Percentiles rank a stretch among this genome's conserved stretches.
Conservation (phyloP, 2,797 vertebrate species). For the Malurus leucopterus region DNA sequence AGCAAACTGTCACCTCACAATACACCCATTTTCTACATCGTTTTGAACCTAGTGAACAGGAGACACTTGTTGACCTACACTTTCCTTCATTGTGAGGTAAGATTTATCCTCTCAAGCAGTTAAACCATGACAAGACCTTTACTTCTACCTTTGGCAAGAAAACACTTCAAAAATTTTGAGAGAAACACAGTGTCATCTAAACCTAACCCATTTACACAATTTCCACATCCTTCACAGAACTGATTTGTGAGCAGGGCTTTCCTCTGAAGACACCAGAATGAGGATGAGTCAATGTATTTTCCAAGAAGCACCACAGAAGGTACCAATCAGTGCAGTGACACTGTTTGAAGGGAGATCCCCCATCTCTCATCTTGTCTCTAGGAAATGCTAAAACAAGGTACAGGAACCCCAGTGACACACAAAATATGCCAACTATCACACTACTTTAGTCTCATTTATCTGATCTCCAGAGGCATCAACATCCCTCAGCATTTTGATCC, state of each 20-base stretch:
- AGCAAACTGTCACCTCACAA: slow-evolving; percentile 3
- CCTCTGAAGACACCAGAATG: neutral
- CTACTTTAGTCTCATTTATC: neutral
- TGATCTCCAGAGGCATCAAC: neutral
- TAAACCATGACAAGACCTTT: neutral
- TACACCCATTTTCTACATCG: neutral
- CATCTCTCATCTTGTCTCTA: neutral
- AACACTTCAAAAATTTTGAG: neutral
- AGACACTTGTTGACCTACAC: neutral
- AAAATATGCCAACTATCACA: neutral
- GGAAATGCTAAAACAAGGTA: neutral
- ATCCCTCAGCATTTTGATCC: neutral
- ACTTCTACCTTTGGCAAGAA: neutral
- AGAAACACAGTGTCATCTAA: neutral
- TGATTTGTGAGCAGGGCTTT: neutral
- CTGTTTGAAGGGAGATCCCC: neutral
- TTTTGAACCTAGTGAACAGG: neutral
- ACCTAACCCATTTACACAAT: neutral
- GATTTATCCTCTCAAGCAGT: neutral
- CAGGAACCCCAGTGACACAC: neutral
- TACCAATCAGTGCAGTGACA: neutral
- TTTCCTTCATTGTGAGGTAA: neutral
- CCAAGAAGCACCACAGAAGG: neutral
- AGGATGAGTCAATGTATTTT: neutral
- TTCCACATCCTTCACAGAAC: neutral